phyloP scores from a whole-genome alignment of 53 echinoderm and acorn worm genomes.

The Astropecten irregularis region DNA sequence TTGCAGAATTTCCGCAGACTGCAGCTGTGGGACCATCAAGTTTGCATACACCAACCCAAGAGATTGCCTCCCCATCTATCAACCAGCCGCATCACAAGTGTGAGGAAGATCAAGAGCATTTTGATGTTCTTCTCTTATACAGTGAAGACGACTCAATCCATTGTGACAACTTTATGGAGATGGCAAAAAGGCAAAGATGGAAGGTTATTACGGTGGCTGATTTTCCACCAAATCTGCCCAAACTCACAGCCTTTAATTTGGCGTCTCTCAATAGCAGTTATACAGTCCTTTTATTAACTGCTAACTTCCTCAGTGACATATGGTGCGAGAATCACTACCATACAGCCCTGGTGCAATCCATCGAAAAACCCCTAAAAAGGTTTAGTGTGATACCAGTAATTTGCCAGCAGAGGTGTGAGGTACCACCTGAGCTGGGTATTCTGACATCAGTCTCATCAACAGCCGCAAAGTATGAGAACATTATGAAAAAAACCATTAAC shows the following conservation, averaged over 20 bases:
- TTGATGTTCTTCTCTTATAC: constrained; percentile 44
- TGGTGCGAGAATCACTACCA: constrained; percentile 32
- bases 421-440: not conserved
- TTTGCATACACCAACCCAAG: not conserved
- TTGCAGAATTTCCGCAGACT: not conserved
- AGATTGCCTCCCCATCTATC: not conserved
- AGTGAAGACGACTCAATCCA: constrained; percentile 16
- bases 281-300: constrained; percentile 26
- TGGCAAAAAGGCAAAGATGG: constrained; percentile 3
- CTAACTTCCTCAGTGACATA: constrained; percentile 1
- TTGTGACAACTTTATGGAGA: not conserved
- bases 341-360: constrained; percentile 3
- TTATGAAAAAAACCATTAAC: not conserved
- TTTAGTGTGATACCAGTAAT: constrained; percentile 28
- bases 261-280: not conserved
- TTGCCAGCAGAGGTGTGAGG: not conserved
- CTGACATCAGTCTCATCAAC: not conserved
- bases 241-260: not conserved
- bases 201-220: constrained; percentile 20
- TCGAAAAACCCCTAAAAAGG: not conserved
- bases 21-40: not conserved
- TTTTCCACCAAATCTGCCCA: constrained; percentile 8
- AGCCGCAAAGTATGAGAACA: not conserved
- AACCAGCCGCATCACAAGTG: no score
- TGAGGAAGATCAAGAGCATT: no score